phyloP scores from a whole-genome alignment of 2,113 vertebrate genomes.

The Passer montanus region DNA sequence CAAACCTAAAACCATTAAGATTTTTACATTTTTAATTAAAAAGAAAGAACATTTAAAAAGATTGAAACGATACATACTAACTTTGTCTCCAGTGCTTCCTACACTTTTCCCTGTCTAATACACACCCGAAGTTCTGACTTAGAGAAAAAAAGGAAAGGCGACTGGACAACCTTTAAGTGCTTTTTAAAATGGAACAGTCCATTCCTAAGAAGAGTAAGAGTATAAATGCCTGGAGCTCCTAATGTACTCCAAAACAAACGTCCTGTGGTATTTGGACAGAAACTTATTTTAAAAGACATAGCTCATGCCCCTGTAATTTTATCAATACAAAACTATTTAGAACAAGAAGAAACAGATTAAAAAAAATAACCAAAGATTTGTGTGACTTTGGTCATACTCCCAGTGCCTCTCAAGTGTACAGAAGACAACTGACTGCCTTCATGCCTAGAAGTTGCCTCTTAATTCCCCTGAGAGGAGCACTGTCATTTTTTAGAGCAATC shows the following conservation, averaged over 20 bases:
- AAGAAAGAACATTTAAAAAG: neutral
- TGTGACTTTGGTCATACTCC: neutral
- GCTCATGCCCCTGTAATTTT: neutral
- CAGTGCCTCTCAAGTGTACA: neutral
- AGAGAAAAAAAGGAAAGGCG: neutral
- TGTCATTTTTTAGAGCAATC: neutral
- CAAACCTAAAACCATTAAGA: neutral
- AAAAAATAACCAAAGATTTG: neutral
- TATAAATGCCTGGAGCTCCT: neutral
- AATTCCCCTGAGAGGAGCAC: neutral
- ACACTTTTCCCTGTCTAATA: neutral
- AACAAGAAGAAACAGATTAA: neutral
- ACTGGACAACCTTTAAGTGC: neutral
- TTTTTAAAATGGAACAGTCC: neutral
- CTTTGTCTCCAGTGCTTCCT: neutral
- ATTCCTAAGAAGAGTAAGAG: neutral
- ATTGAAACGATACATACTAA: neutral
- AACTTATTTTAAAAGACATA: neutral
- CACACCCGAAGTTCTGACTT: neutral
- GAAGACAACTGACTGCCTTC: neutral
- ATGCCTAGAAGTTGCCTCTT: neutral
- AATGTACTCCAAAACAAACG: neutral
- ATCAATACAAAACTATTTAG: neutral
- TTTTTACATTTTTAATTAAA: neutral
- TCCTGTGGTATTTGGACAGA: neutral